Percentiles rank a stretch among this genome's conserved stretches.
phyloP scores from a whole-genome alignment of 2,113 vertebrate species.

The Mola mola region DNA sequence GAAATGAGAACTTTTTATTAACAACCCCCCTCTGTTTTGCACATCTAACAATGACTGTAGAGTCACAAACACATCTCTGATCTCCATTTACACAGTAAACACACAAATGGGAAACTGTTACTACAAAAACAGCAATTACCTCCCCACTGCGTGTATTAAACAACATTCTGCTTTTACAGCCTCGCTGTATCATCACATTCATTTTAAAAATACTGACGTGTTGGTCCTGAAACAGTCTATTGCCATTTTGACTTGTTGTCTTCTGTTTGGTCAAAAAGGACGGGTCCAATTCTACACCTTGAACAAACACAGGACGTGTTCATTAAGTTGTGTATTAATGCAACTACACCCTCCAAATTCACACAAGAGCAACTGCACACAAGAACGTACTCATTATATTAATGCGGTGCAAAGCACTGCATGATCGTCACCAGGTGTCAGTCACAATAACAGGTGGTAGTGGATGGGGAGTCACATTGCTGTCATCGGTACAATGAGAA shows the following conservation, averaged over 20 bases:
- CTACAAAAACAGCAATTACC: conserved; percentile 52
- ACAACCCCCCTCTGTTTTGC: conserved; percentile 14
- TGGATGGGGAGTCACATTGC: conserved; percentile 13
- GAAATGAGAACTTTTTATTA: conserved; percentile 44
- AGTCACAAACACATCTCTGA: conserved; percentile 12
- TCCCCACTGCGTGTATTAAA: conserved; percentile 34
- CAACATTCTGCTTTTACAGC: conserved; percentile 38
- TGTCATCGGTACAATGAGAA: conserved; percentile 26
- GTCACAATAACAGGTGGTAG: conserved; percentile 18
- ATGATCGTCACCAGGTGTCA: conserved; percentile 9
- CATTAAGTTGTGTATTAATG: conserved; percentile 17
- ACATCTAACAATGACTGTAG: conserved; percentile 6
- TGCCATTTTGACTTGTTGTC: conserved; percentile 23
- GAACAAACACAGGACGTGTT: conserved; percentile 19
- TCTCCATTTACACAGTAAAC: conserved; percentile 28
- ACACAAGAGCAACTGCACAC: conserved; percentile 23
- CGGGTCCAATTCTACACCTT: conserved; percentile 7
- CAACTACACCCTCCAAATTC: conserved; percentile 4
- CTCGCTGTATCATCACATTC: conserved; percentile 38
- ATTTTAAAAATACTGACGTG: conserved; percentile 53
- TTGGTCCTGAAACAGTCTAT: conserved; percentile 49
- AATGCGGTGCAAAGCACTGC: conserved; percentile 19
- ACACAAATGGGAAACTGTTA: conserved; percentile 34
- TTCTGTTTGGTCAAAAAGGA: conserved; percentile 20
- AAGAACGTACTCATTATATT: conserved; percentile 34